Evolutionary conservation across 1,140 invertebrate species (phyloP).

Genomic region (Xylocopa sonorina): DNA sequence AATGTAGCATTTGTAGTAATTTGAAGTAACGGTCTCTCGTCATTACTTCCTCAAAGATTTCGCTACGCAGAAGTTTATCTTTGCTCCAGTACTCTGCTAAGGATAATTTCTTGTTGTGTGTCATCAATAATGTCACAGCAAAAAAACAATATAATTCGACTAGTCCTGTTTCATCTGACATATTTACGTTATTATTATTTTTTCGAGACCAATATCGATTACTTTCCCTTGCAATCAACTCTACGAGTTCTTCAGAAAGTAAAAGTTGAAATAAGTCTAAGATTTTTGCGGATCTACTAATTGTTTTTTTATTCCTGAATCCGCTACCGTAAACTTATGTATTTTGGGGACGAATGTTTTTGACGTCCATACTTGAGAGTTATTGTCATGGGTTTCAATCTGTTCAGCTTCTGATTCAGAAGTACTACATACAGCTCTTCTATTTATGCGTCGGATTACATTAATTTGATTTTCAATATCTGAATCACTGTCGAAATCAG

Average conservation of each 20-base stretch:
- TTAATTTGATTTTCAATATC: too few relatives aligned
- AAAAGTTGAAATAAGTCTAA: conserved; percentile 30
- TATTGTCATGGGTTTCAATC: conserved; percentile 16
- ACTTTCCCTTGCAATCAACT: conserved; percentile 25
- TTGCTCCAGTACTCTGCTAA: conserved; percentile 61
- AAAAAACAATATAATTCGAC: conserved; percentile 58
- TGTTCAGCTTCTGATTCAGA: conserved; percentile 33
- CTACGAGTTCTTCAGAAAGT: conserved; percentile 25
- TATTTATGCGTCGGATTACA: too few relatives aligned
- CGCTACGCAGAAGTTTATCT: conserved; percentile 47
- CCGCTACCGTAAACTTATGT: conserved; percentile 1
- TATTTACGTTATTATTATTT: conserved; percentile 33
- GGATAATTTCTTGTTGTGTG: conserved; percentile 56
- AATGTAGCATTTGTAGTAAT: conserved; percentile 58
- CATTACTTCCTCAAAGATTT: conserved; percentile 59
- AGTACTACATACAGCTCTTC: conserved; percentile 4
- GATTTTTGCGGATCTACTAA: conserved; percentile 24
- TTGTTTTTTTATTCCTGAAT: conserved; percentile 37
- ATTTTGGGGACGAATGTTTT: conserved; percentile 29
- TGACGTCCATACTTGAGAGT: conserved; percentile 25
- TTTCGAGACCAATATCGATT: conserved; percentile 26
- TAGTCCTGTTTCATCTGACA: conserved; percentile 6
- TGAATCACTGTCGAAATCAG: too few relatives aligned
- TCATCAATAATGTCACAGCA: conserved; percentile 51
- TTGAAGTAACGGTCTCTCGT: conserved; percentile 45